phyloP scores from a whole-genome alignment of 1,140 invertebrate genomes.

The Trichonephila clavipes region DNA sequence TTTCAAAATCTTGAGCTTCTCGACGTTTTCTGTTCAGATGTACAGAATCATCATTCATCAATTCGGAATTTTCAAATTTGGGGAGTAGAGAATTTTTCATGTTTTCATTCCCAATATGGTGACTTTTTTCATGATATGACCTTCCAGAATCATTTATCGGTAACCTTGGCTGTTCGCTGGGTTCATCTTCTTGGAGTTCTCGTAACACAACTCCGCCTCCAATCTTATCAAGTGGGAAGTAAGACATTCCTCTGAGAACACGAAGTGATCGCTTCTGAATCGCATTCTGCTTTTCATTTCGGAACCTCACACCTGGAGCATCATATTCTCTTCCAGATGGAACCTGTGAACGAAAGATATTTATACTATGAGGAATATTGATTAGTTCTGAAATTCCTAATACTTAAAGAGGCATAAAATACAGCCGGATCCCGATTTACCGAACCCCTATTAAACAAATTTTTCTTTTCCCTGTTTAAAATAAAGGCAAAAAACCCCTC shows the following conservation, averaged over 20 bases:
- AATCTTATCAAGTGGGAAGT: constrained; percentile 59
- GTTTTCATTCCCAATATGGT: not conserved
- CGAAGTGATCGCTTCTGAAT: not conserved
- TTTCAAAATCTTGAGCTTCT: not conserved
- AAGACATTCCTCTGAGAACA: constrained; percentile 26
- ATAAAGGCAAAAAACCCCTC: no score
- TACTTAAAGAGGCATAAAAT: no score
- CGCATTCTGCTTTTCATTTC: not conserved
- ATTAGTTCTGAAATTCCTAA: no score
- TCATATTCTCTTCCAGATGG: not conserved
- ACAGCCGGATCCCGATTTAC: no score
- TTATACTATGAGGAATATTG: no score
- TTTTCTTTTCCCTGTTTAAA: no score
- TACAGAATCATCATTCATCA: not conserved
- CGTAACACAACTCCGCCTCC: constrained; percentile 57
- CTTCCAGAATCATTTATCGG: not conserved
- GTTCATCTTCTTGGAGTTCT: constrained; percentile 48
- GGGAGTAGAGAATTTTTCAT: not conserved
- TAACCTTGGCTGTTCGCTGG: not conserved
- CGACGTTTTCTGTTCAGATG: not conserved
- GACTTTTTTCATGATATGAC: not conserved
- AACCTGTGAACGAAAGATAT: no score
- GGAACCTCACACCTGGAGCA: not conserved
- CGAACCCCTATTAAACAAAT: no score
- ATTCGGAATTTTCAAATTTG: not conserved